Evolutionary conservation across 2,888 invertebrate species (phyloP).

Genomic region (Aspidiotus rigidus): DNA sequence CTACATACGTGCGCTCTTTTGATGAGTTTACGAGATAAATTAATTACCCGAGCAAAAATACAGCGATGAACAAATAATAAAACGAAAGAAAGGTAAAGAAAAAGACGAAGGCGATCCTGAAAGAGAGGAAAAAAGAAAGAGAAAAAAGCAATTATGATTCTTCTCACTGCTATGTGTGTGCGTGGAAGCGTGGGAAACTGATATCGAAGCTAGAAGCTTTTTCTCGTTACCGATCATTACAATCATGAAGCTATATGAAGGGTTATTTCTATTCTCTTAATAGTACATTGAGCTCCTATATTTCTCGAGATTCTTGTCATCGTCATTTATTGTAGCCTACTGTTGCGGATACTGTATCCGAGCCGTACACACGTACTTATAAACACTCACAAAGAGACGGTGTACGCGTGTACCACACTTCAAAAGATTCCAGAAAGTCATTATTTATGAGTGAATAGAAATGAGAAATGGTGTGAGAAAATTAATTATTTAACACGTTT

Average conservation of each 20-base stretch:
- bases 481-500: too few relatives aligned
- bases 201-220: background rate
- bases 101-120: background rate
- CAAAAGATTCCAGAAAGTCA: too few relatives aligned
- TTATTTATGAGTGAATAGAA: too few relatives aligned
- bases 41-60: background rate
- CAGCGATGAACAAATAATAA: slow-evolving; percentile 5
- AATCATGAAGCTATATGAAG: background rate
- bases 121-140: too few relatives aligned
- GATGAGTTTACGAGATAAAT: background rate
- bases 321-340: too few relatives aligned
- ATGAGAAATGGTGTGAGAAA: too few relatives aligned
- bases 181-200: slow-evolving; percentile 6
- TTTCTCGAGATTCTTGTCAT: background rate
- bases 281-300: background rate
- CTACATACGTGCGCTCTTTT: background rate
- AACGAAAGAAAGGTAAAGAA: background rate
- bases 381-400: too few relatives aligned
- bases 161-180: too few relatives aligned
- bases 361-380: too few relatives aligned
- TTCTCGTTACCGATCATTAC: background rate
- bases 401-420: too few relatives aligned
- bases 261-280: background rate
- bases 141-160: too few relatives aligned
- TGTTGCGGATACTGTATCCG: too few relatives aligned